phyloP scores from a whole-genome alignment of 2,113 vertebrate species.

The Vimba vimba region DNA sequence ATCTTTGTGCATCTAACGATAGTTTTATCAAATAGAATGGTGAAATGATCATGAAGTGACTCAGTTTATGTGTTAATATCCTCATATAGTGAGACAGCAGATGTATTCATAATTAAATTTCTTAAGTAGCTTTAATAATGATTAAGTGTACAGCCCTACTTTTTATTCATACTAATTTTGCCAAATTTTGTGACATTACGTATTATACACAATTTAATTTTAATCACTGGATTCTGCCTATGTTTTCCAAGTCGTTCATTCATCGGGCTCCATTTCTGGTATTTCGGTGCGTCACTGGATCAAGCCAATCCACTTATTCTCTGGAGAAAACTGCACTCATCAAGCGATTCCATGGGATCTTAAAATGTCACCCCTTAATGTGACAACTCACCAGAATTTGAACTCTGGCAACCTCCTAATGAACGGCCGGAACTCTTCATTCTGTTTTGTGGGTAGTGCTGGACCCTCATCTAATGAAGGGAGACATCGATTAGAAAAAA shows the following conservation, averaged over 20 bases:
- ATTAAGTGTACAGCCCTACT: too few relatives aligned
- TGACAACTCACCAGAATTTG: constrained; percentile 93
- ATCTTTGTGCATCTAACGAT: too few relatives aligned
- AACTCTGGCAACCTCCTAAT: constrained; percentile 98
- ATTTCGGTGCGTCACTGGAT: background rate
- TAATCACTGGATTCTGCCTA: background rate
- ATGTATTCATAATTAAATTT: too few relatives aligned
- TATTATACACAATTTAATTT: background rate
- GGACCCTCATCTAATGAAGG: constrained; percentile 88
- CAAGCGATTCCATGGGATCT: background rate
- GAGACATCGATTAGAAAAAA: background rate
- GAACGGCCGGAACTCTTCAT: constrained; percentile 98
- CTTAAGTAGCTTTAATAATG: too few relatives aligned
- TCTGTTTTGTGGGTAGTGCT: constrained; percentile 95
- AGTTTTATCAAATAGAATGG: too few relatives aligned
- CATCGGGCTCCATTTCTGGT: background rate
- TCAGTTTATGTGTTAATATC: too few relatives aligned
- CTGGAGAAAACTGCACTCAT: background rate
- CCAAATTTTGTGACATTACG: background rate
- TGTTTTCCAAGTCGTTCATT: background rate
- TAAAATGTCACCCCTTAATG: background rate
- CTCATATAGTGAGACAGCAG: too few relatives aligned
- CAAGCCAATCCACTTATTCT: background rate
- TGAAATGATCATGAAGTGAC: too few relatives aligned
- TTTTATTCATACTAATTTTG: background rate